Evolutionary conservation across 2,113 vertebrate genomes (phyloP).

Genomic region (Felis chaus): DNA sequence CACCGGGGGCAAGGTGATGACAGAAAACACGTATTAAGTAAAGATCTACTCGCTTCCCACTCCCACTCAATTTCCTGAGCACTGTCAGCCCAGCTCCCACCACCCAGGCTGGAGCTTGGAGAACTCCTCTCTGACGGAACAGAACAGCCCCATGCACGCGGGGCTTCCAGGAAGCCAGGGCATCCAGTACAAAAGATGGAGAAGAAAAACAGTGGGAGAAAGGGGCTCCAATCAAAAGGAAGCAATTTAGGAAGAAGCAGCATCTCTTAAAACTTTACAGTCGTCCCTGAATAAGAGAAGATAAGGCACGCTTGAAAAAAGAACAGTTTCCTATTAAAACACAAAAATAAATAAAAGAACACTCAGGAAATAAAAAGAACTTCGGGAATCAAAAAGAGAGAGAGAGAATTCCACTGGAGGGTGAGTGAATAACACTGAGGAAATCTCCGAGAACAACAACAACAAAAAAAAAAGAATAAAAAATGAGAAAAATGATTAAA

Average conservation of each 20-base stretch:
- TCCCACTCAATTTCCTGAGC: background rate
- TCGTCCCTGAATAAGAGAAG: background rate
- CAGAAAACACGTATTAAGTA: background rate
- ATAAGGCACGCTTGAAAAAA: background rate
- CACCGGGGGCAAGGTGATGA: background rate
- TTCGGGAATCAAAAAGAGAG: background rate
- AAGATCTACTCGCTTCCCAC: background rate
- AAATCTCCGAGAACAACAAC: conserved; percentile 21
- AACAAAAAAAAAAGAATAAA: background rate
- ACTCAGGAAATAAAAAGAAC: background rate
- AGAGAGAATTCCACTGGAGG: background rate
- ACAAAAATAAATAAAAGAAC: background rate
- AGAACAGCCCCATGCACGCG: background rate
- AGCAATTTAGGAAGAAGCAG: background rate
- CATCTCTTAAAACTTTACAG: background rate
- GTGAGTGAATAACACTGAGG: background rate
- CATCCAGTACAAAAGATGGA: background rate
- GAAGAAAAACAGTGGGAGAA: background rate
- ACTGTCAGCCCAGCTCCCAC: background rate
- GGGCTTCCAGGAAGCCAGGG: background rate
- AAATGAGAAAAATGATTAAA: background rate
- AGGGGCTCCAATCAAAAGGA: background rate
- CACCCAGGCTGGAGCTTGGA: background rate
- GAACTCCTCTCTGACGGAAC: background rate
- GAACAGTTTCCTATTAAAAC: background rate